Evolutionary conservation across 1,140 invertebrate species (phyloP).

Genomic region (Drosophila subobscura): DNA sequence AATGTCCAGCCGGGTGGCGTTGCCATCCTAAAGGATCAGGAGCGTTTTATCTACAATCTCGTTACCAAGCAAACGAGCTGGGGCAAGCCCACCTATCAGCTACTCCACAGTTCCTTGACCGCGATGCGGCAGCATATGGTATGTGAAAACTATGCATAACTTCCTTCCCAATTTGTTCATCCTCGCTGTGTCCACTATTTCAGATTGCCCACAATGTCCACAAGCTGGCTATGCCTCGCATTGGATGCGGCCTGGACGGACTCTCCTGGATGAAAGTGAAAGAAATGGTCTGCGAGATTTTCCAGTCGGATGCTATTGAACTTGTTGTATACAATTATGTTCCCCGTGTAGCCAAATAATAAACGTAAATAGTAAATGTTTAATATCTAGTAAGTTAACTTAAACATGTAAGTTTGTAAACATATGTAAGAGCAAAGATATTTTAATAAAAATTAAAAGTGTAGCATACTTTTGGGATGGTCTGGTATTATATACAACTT

Average conservation of each 20-base stretch:
- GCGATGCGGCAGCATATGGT: slow-evolving; percentile 83
- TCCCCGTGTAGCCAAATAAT: slow-evolving; percentile 23
- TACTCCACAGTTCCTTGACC: slow-evolving; percentile 77
- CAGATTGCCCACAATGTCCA: slow-evolving; percentile 81
- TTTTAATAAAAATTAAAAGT: too few species aligned
- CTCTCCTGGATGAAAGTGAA: slow-evolving; percentile 86
- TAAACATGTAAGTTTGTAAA: too few species aligned
- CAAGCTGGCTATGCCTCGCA: slow-evolving; percentile 86
- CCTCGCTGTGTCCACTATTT: neutral
- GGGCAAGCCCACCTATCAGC: slow-evolving; percentile 84
- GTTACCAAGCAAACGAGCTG: slow-evolving; percentile 84
- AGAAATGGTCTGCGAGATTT: slow-evolving; percentile 84
- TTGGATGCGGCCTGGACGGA: slow-evolving; percentile 87
- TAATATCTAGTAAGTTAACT: too few species aligned
- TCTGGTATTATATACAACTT: too few species aligned
- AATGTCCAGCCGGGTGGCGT: slow-evolving; percentile 84
- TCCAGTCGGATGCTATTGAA: slow-evolving; percentile 82
- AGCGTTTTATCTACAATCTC: slow-evolving; percentile 86
- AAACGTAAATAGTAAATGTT: slow-evolving; percentile 14
- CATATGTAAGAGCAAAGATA: too few species aligned
- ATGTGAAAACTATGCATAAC: neutral
- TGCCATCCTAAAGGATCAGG: slow-evolving; percentile 84
- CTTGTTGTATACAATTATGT: slow-evolving; percentile 84
- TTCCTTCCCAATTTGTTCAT: neutral
- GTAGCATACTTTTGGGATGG: too few species aligned